Evolutionary conservation across 2,797 vertebrate species (phyloP), one percentile per base, ranked within the genome.

Genomic region (Pitangus sulphuratus): DNA sequence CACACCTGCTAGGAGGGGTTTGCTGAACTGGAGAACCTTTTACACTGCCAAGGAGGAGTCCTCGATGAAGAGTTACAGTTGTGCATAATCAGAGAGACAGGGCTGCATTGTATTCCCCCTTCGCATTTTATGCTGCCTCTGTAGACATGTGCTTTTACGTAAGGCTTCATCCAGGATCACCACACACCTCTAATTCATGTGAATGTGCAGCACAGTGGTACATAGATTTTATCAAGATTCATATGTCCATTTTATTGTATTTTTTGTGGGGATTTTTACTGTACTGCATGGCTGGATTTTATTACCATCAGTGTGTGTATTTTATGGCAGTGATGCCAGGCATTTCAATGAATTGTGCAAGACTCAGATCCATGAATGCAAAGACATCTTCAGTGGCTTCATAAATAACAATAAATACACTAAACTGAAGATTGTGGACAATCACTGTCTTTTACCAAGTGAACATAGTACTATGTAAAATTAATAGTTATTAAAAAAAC

Each of bases 201-300:
- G 85, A 94, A 62, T 54, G 93, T 60, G 83, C 77, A 90, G 58
- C 47, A 45, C 19, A 76, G 90, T 2, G 4, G 54, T 89, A 60
- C 47, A 90, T 0, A 0, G 87, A 82, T 91, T 95, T 93, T 90
- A 95, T 90, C 88, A 96, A 90, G 92, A 95, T 90, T 95, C 94
- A 69, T 86, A 94, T 78, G 94, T 94, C 91, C 80, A 79, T 94
- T 97, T 97, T 94, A 95, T 87, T 84, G 69, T 93, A 33, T 84
- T 85, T 89, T 96, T 95, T 95, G 92, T 95, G 90, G 31, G 48
- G 40, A 90, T 84, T 96, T 95, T 95, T 96, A 96, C 90, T 95
- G 88, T 94, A 81, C 44, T 95, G 83, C 24, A 2, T 91, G 74
- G 91, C 77, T 93, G 91, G 70, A 76, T 94, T 95, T 96, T 95